Evolutionary conservation across 2,888 invertebrate genomes (phyloP), one percentile per base, ranked within the genome.

Genomic region (Suillia variegata): DNA sequence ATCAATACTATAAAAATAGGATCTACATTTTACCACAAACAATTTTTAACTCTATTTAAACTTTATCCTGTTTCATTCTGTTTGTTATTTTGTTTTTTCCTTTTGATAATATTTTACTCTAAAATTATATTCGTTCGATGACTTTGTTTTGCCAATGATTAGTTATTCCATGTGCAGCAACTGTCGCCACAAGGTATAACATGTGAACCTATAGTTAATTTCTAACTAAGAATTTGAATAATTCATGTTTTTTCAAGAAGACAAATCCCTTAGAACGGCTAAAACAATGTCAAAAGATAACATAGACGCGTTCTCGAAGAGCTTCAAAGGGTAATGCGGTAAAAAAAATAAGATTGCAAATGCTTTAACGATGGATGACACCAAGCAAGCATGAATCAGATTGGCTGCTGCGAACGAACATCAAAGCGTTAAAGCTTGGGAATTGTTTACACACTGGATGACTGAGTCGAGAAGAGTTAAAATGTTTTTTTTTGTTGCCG

Each of bases 231-330:
- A 58, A 75, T 75, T 77, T 76, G 75, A 75, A 77, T 75, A 75
- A 77, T 75, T 77, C 70, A 75, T 76, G 70, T 76, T 77, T 76
- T 75, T 77, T 75, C n/a, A n/a, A n/a, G n/a, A n/a, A n/a, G n/a
- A n/a, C n/a, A n/a, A n/a, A n/a, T n/a, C n/a, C n/a, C n/a, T n/a
- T n/a, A n/a, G n/a, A n/a, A n/a, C n/a, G n/a, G n/a, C n/a, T n/a
- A 33, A 53, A 58, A 59, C 47, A 13, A 68, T 69, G 66, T 59
- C 69, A 62, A 17, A 45, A 66, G 71, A 71, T 53, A 70, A 68
- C 69, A 76, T 74, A 76, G 69, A 73, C 69, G 67, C n/a, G n/a
- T n/a, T n/a, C n/a, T n/a, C n/a, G 65, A 67, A 68, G 67, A 67
- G 75, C 78, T 70, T 77, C 76, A 76, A 76, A 77, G 74, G 64